Conservation (phyloP, 1,140 invertebrate species). For the Zaprionus ghesquierei region DNA sequence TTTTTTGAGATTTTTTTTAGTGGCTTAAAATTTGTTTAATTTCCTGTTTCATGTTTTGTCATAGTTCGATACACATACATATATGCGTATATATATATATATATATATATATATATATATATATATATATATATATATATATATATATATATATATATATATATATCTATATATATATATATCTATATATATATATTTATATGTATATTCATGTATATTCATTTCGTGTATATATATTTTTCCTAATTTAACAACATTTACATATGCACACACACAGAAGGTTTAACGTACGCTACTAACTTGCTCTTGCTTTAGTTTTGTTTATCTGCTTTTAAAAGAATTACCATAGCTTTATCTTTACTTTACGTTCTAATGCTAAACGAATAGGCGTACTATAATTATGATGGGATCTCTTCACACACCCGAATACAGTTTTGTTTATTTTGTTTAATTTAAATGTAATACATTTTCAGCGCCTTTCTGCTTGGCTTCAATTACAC, state of each 20-base stretch:
- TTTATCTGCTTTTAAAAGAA: constrained; percentile 52
- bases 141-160: constrained; percentile 74
- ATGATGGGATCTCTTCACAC: constrained; percentile 41
- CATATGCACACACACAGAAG: constrained; percentile 75
- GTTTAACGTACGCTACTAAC: constrained; percentile 57
- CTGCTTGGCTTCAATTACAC: constrained; percentile 42
- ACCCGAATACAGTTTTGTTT: constrained; percentile 40
- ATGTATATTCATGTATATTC: constrained; percentile 61
- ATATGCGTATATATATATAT: constrained; percentile 26
- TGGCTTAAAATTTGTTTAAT: constrained; percentile 80
- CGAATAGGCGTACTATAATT: constrained; percentile 43
- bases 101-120: constrained; percentile 46
- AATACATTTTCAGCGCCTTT: constrained; percentile 54
- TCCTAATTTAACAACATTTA: constrained; percentile 79
- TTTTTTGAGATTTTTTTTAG: constrained; percentile 72
- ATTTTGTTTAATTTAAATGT: constrained; percentile 61
- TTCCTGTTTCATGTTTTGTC: constrained; percentile 77
- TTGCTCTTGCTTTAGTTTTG: constrained; percentile 23
- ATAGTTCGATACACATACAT: constrained; percentile 66
- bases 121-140: constrained; percentile 55
- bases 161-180: constrained; percentile 38
- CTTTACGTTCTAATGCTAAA: constrained; percentile 57
- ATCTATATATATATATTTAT: constrained; percentile 44
- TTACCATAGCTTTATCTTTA: constrained; percentile 26
- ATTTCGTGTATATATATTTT: constrained; percentile 72